phyloP scores from a whole-genome alignment of 2,888 invertebrate genomes.

The Dorcus parallelipipedus region DNA sequence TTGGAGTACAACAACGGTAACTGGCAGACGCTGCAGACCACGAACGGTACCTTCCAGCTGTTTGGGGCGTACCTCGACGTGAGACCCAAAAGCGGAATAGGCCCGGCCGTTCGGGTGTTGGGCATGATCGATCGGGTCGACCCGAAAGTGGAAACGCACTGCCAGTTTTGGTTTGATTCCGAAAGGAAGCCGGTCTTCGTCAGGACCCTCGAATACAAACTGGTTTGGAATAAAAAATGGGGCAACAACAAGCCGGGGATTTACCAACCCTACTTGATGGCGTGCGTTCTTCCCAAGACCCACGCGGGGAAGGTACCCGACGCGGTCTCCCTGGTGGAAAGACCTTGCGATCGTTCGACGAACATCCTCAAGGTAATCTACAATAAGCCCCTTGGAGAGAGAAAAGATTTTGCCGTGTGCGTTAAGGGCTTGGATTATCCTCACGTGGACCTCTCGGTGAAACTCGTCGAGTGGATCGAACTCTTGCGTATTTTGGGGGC shows the following conservation, averaged over 20 bases:
- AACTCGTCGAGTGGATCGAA: constrained; percentile 89
- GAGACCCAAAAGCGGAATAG: constrained; percentile 70
- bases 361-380: constrained; percentile 76
- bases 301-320: constrained; percentile 66
- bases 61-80: constrained; percentile 89
- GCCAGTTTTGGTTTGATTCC: constrained; percentile 77
- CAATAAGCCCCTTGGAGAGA: constrained; percentile 59
- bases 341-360: constrained; percentile 73
- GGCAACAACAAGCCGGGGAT: constrained; percentile 82
- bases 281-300: constrained; percentile 74
- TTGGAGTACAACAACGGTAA: constrained; percentile 90
- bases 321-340: constrained; percentile 77
- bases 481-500: constrained; percentile 78
- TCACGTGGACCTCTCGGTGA: constrained; percentile 72
- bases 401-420: constrained; percentile 77
- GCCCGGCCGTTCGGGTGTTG: constrained; percentile 79
- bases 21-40: constrained; percentile 82
- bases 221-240: constrained; percentile 95
- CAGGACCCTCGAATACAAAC: constrained; percentile 83
- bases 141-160: constrained; percentile 76
- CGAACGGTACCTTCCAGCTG: constrained; percentile 82
- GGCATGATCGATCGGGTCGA: constrained; percentile 85
- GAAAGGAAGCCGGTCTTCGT: constrained; percentile 77
- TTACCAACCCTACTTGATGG: constrained; percentile 81
- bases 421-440: constrained; percentile 89